Percentiles rank a stretch among this genome's conserved stretches.
Evolutionary conservation across 2,113 vertebrate species (phyloP).

Genomic region (Cromileptes altivelis): DNA sequence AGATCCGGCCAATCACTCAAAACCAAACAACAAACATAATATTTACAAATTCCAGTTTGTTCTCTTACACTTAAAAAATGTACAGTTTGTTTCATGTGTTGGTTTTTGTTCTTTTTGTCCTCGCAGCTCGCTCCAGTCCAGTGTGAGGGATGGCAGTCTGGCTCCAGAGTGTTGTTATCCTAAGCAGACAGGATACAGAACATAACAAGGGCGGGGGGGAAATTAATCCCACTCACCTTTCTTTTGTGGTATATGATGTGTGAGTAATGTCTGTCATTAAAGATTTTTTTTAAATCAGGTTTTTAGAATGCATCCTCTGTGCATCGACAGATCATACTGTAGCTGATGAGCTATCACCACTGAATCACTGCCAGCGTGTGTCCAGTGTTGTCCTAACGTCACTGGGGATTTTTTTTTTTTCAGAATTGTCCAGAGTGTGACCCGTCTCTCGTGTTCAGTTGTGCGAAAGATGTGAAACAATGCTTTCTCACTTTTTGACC

Average conservation of each 20-base stretch:
- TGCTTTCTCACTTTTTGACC: slow-evolving; percentile 67
- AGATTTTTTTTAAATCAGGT: slow-evolving; percentile 65
- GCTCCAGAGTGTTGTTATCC: slow-evolving; percentile 67
- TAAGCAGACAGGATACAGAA: slow-evolving; percentile 66
- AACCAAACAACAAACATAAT: slow-evolving; percentile 87
- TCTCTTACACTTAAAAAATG: slow-evolving; percentile 85
- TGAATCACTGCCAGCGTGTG: slow-evolving; percentile 44
- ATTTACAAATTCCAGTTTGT: slow-evolving; percentile 88
- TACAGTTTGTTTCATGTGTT: slow-evolving; percentile 82
- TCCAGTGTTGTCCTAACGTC: slow-evolving; percentile 71
- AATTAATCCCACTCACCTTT: slow-evolving; percentile 35
- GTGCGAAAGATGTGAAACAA: slow-evolving; percentile 80
- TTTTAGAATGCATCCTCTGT: slow-evolving; percentile 65
- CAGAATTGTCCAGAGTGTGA: slow-evolving; percentile 69
- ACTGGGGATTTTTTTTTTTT: slow-evolving; percentile 49
- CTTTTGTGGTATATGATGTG: slow-evolving; percentile 62
- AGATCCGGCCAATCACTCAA: slow-evolving; percentile 79
- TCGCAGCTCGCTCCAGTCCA: slow-evolving; percentile 67
- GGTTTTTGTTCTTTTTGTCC: slow-evolving; percentile 67
- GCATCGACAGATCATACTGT: slow-evolving; percentile 46
- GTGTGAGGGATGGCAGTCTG: slow-evolving; percentile 77
- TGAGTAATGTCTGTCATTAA: slow-evolving; percentile 71
- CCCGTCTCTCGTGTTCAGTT: slow-evolving; percentile 74
- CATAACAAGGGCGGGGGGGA: slow-evolving; percentile 37
- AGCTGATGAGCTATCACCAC: slow-evolving; percentile 28